Base-by-base conservation (phyloP, 2,797 vertebrate species). In the Apogon talboti region DNA sequence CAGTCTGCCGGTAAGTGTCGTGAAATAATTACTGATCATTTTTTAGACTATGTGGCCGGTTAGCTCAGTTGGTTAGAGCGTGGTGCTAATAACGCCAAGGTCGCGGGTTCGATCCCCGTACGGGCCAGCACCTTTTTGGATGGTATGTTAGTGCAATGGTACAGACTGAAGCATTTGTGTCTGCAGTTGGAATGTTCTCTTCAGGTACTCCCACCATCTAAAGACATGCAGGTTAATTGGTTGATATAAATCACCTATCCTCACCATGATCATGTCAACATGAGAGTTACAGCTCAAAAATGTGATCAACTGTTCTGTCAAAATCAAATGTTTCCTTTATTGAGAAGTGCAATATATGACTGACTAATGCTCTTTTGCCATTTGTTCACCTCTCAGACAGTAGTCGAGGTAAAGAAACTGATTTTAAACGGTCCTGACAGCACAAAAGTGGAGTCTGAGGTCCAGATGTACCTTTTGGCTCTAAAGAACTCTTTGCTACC, bases 401-500 rank as follows among this genome's bases (percentile, higher is more conserved):
- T 97, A 76, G 45, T 79, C n/a, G 87, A 96, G 87, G 96, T 95
- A 47, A 98, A 96, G 92, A 95, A 96, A 74, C 67, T 96, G 83
- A 94, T 99, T 79, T 76, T 99, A 42, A 92, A 88, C 6, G 96
- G 96, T 42, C 91, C 95, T 15, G 94, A 94, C 62, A 95, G 92
- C 68, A 87, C 96, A 5, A 54, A 75, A 21, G 95, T 89, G 13
- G 96, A 93, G 47, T 92, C 95, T 0, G 94, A 97, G 7, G 88
- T 95, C 44, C 94, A 89, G 87, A 96, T 96, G 94, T 97, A 96
- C 79, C 91, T 99, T 62, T 88, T 99, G 84, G 94, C 96, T 7
- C 79, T 99, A 78, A 99, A 99, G 87, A 99, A 99, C 0, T 95
- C 98, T 0, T 81, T 97, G 55, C 94, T 99, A 30, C 96, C 95